Conservation (phyloP, 2,888 invertebrate species). For the Ptilodon capucinus region DNA sequence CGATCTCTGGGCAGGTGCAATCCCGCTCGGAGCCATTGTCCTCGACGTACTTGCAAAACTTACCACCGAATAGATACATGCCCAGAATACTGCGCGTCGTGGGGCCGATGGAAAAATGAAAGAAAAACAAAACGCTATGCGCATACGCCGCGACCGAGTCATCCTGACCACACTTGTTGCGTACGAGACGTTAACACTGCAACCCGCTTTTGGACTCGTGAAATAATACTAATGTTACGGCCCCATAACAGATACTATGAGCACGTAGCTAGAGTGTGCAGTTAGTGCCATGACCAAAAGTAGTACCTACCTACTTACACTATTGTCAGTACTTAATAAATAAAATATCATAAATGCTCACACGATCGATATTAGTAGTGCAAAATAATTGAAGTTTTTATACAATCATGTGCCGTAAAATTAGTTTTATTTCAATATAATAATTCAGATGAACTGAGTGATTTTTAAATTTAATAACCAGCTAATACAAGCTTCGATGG, state of each 20-base stretch:
- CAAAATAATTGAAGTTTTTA: constrained; percentile 29
- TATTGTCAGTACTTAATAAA: constrained; percentile 14
- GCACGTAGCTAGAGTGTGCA: constrained; percentile 28
- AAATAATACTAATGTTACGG: constrained; percentile 55
- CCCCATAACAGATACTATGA: constrained; percentile 20
- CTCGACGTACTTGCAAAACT: constrained; percentile 99
- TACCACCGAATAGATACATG: constrained; percentile 99
- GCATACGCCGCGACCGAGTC: constrained; percentile 74
- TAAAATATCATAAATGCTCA: constrained; percentile 22
- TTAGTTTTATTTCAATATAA: constrained; percentile 51
- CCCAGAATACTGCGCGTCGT: constrained; percentile 95
- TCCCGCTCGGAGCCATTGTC: constrained; percentile 91
- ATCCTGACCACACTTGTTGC: constrained; percentile 60
- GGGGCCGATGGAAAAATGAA: constrained; percentile 79
- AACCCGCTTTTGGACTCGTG: constrained; percentile 34
- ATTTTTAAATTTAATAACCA: constrained; percentile 27
- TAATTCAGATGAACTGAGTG: constrained; percentile 33
- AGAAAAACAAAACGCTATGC: constrained; percentile 81
- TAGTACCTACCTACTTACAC: constrained; percentile 8
- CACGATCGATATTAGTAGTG: constrained; percentile 32
- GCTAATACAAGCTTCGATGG: constrained; percentile 55
- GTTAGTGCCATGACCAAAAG: constrained; percentile 29
- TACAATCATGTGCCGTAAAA: constrained; percentile 44
- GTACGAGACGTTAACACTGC: constrained; percentile 75
- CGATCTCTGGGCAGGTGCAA: constrained; percentile 96